Evolutionary conservation across 2,113 vertebrate genomes (phyloP).

Genomic region (Labrus mixtus): DNA sequence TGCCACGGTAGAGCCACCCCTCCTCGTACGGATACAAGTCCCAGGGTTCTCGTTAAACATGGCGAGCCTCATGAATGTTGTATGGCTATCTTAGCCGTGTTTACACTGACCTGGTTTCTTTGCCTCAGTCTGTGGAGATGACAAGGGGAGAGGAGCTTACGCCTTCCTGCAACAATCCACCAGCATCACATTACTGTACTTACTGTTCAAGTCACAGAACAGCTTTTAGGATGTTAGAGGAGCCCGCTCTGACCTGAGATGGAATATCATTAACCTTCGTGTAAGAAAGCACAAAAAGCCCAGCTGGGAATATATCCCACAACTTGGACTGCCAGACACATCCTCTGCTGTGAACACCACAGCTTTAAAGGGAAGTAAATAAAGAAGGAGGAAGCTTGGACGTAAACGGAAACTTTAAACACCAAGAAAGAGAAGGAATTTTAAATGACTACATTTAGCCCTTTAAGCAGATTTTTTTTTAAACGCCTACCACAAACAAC

Average conservation of each 20-base stretch:
- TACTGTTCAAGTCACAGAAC: constrained; percentile 49
- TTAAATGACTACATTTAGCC: constrained; percentile 2
- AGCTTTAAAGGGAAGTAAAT: constrained; percentile 1
- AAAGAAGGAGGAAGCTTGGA: background rate
- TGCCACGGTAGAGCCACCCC: constrained; percentile 22
- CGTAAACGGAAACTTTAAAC: background rate
- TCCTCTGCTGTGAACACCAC: background rate
- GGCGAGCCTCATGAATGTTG: constrained; percentile 80
- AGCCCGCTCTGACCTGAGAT: constrained; percentile 1
- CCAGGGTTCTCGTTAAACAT: constrained; percentile 78
- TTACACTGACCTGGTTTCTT: constrained; percentile 79
- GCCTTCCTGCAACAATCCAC: constrained; percentile 48
- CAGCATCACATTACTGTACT: constrained; percentile 66
- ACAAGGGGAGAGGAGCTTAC: constrained; percentile 53
- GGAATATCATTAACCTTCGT: constrained; percentile 7
- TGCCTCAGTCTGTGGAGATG: constrained; percentile 50
- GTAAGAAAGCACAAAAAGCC: constrained; percentile 1
- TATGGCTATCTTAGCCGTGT: constrained; percentile 74
- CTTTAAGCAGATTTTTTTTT: constrained; percentile 33
- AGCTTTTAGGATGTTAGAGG: constrained; percentile 41
- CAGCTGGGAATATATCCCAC: background rate
- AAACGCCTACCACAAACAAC: constrained; percentile 41
- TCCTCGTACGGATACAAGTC: constrained; percentile 70
- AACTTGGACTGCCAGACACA: background rate
- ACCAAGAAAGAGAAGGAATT: background rate